Percentiles rank a stretch among this genome's conserved stretches.
These are phyloP conservation scores for Stenoptilia bipunctidactyla DNA, from an alignment of 2,888 invertebrate genomes.

Conservation along the genomic window DNA sequence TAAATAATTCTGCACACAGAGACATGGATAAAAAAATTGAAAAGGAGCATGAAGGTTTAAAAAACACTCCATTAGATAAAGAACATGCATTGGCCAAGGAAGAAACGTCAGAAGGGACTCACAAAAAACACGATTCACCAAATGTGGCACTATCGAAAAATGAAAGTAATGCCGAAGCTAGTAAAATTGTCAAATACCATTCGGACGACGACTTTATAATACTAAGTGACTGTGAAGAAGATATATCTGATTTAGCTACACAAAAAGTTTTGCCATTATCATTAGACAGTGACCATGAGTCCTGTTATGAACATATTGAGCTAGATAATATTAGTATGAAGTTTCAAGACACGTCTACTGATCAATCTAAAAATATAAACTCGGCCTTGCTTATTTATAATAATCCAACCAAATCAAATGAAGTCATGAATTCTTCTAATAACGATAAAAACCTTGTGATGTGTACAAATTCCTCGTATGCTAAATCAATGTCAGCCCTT, in stretches of 20 bases:
- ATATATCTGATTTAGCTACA: neutral
- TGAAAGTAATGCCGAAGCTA: neutral
- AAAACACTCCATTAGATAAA: neutral
- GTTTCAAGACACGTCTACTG: too few relatives aligned
- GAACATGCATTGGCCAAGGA: neutral
- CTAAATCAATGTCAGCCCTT: too few relatives aligned
- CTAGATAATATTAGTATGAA: too few relatives aligned
- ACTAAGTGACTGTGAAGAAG: conserved; percentile 2
- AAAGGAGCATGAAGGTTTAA: neutral
- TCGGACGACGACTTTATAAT: neutral
- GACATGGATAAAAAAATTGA: neutral
- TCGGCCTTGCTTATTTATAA: too few relatives aligned
- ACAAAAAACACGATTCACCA: neutral
- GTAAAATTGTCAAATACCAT: too few relatives aligned
- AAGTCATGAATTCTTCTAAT: neutral
- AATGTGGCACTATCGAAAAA: neutral
- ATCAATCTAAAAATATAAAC: too few relatives aligned
- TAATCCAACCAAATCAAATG: neutral
- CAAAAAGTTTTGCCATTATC: conserved; percentile 2
- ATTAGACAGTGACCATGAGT: neutral
- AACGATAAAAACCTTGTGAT: too few relatives aligned
- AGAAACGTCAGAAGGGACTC: neutral
- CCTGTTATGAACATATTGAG: too few relatives aligned
- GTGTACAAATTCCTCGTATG: too few relatives aligned
- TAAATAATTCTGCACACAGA: neutral